Percentiles rank a stretch among this genome's conserved stretches.
These are phyloP conservation scores for Oryzias celebensis DNA, from an alignment of 2,113 vertebrate genomes.

Conservation along the genomic window DNA sequence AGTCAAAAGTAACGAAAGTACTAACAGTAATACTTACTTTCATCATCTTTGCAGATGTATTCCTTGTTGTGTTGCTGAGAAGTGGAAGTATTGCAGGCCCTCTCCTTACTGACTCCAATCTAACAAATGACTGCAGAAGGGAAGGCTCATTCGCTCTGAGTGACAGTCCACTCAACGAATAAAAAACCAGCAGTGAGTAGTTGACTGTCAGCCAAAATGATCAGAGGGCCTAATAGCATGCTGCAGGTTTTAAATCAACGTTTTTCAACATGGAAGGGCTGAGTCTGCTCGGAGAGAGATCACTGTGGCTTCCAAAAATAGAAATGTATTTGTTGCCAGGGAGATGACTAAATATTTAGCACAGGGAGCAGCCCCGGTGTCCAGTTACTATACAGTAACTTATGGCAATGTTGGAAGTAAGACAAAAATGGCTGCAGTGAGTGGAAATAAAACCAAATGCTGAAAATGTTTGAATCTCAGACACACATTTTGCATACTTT, in stretches of 20 bases:
- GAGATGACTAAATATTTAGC: constrained; percentile 67
- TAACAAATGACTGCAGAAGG: constrained; percentile 10
- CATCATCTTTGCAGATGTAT: constrained; percentile 48
- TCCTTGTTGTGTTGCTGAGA: constrained; percentile 14
- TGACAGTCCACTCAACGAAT: constrained; percentile 39
- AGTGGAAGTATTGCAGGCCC: constrained; percentile 40
- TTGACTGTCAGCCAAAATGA: constrained; percentile 8
- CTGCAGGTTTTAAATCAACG: constrained; percentile 21
- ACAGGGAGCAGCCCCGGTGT: constrained; percentile 18
- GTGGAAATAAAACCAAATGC: no score
- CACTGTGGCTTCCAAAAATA: constrained; percentile 33
- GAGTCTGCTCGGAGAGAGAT: constrained; percentile 23
- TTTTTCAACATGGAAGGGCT: constrained; percentile 16
- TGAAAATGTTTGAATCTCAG: no score
- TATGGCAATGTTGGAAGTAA: neutral
- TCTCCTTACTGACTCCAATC: constrained; percentile 20
- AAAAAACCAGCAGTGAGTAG: constrained; percentile 2
- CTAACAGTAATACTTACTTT: constrained; percentile 51
- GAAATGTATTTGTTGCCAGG: constrained; percentile 57
- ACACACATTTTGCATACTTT: no score
- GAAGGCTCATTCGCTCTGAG: constrained; percentile 26
- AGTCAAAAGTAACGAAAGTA: neutral
- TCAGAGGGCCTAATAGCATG: neutral
- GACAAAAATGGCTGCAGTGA: neutral
- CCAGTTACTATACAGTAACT: constrained; percentile 22